Base-by-base conservation (phyloP, 1,140 invertebrate genomes). In the Trissolcus basalis region DNA sequence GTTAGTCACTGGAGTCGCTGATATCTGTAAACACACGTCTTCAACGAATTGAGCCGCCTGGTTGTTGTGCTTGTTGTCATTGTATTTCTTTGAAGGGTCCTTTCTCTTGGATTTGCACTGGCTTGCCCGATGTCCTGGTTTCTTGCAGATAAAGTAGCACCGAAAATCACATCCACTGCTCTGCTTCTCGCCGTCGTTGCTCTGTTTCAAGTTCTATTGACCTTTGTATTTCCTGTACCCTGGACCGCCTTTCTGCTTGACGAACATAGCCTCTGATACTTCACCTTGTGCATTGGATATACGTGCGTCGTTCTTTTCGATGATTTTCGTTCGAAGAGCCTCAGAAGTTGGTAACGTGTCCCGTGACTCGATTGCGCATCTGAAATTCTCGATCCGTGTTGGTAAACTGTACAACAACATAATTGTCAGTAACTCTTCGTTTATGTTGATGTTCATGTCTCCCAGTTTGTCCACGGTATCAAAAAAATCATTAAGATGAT, bases 341-440 rank as follows among this genome's bases (percentile, higher is more conserved):
- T 54, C 51, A 0, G 60, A 19, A 6, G 35, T 45, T 9, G 36
- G 60, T 45, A 51, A 35, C 5, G 13, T 27, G 12, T 50, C 58
- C 6, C 47, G 45, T 2, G 27, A 14, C 15, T 60, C 58, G 4
- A 60, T 60, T 2, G 58, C 58, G 19, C 45, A 50, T 41, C 58
- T 16, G 10, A 60, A 60, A 7, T 41, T 48, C 15, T 63, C 60
- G 9, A 63, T 51, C 3, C n/a, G 27, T 27, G 59, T 6, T 0
- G 60, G 60, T 16, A 63, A 35, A 35, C 60, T 63, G 12, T 63
- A 63, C 12, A 63, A 11, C 35, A 63, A 16, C 49, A 53, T 44
- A 7, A 53, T 44, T 4, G 60, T 32, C 13, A 63, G 8, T 12
- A 35, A 19, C 0, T 63, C 60, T 8, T 0, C 33, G 14, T 63